Percentiles rank a stretch among this genome's conserved stretches.
phyloP scores from a whole-genome alignment of 2,797 vertebrate genomes.

The Eremophila alpestris region DNA sequence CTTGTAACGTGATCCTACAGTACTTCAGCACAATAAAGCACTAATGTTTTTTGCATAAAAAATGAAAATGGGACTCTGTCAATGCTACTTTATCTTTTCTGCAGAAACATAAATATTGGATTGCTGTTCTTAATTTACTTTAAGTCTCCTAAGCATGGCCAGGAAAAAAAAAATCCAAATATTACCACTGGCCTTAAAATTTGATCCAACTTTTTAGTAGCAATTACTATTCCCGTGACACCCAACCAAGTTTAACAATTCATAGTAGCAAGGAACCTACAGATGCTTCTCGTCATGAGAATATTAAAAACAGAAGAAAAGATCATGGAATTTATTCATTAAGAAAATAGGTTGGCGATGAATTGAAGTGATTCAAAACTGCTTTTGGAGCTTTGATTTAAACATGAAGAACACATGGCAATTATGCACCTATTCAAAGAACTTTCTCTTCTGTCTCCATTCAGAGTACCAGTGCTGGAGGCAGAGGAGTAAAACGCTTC shows the following conservation, averaged over 20 bases:
- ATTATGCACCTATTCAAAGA: neutral
- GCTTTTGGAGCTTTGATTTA: neutral
- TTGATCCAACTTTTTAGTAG: slow-evolving; percentile 60
- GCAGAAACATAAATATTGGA: neutral
- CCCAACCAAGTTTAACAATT: slow-evolving; percentile 49
- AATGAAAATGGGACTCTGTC: neutral
- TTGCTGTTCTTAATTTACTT: slow-evolving; percentile 26
- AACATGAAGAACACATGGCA: neutral
- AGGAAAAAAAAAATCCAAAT: neutral
- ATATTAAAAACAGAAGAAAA: slow-evolving; percentile 42
- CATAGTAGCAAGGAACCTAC: slow-evolving; percentile 46
- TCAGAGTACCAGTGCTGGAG: neutral
- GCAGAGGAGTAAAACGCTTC: neutral
- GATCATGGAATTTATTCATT: slow-evolving; percentile 49
- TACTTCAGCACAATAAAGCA: neutral
- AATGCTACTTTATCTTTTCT: neutral
- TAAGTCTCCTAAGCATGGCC: neutral
- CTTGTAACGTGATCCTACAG: neutral
- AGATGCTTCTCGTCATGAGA: slow-evolving; percentile 65
- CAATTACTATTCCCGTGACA: slow-evolving; percentile 61
- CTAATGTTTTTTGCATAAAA: neutral
- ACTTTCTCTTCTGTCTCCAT: neutral
- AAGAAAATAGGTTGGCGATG: slow-evolving; percentile 17
- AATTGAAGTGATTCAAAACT: slow-evolving; percentile 10
- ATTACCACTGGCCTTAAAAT: slow-evolving; percentile 62